Percentiles rank a stretch among this genome's conserved stretches.
These are phyloP conservation scores for Clarias laeviceps DNA, from an alignment of 2,797 vertebrate genomes.

Conservation along the genomic window DNA sequence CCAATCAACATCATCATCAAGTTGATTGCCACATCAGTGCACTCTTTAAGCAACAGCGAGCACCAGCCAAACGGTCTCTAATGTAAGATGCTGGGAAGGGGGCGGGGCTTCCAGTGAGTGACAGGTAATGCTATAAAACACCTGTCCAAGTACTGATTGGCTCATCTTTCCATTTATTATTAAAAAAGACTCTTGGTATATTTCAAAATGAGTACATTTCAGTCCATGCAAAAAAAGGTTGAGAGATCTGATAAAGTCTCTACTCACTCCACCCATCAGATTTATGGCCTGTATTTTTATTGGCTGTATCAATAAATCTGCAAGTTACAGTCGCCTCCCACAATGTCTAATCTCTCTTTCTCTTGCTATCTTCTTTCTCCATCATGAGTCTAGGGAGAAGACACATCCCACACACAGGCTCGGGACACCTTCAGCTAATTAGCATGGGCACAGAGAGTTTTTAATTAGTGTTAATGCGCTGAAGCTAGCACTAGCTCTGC, in stretches of 20 bases:
- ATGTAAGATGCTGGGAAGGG: background rate
- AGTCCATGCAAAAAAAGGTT: background rate
- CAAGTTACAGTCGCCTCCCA: conserved; percentile 26
- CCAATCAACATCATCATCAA: background rate
- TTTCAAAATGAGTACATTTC: too few relatives aligned
- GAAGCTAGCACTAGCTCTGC: conserved; percentile 42
- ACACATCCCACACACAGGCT: conserved; percentile 57
- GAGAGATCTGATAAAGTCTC: background rate
- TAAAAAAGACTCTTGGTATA: too few relatives aligned
- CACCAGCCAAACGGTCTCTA: too few relatives aligned
- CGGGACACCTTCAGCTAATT: conserved; percentile 60
- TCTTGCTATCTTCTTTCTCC: conserved; percentile 24
- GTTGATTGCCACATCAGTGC: background rate
- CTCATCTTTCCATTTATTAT: background rate
- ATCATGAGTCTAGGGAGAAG: conserved; percentile 45
- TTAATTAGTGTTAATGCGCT: conserved; percentile 62
- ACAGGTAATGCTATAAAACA: background rate
- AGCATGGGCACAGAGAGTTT: conserved; percentile 60
- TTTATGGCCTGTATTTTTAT: background rate
- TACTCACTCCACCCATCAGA: background rate
- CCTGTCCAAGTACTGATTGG: background rate
- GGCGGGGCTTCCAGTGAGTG: background rate
- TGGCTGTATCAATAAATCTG: background rate
- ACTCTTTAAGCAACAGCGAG: background rate
- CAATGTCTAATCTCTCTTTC: conserved; percentile 2